These are phyloP conservation scores for Muscidifurax raptorellus DNA, from an alignment of 1,140 invertebrate genomes.

Conservation along the genomic window DNA sequence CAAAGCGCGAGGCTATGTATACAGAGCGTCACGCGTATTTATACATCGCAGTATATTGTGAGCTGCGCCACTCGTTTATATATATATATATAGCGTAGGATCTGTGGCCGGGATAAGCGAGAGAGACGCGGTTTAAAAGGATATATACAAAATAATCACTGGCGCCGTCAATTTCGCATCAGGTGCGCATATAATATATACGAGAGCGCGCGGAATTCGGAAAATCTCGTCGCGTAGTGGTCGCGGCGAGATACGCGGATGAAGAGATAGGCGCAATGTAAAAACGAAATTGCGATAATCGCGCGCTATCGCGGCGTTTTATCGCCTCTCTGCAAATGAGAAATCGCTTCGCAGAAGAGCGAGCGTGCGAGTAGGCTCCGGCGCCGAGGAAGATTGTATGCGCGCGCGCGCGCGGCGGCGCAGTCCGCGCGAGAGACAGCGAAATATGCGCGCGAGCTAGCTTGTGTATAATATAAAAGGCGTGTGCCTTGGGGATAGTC, in stretches of 20 bases:
- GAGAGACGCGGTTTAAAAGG: neutral
- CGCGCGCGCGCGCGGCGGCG: too few relatives aligned
- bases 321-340: constrained; percentile 34
- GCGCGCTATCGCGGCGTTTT: constrained; percentile 35
- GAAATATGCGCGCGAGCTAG: constrained; percentile 22
- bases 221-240: constrained; percentile 11
- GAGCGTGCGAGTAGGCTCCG: neutral
- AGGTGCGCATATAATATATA: too few relatives aligned
- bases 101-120: constrained; percentile 1
- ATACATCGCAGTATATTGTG: too few relatives aligned
- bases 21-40: neutral
- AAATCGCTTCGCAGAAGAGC: constrained; percentile 37
- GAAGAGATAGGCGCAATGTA: constrained; percentile 38
- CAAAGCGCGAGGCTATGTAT: neutral
- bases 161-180: constrained; percentile 28
- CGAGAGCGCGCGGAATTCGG: constrained; percentile 8
- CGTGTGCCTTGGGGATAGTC: constrained; percentile 2
- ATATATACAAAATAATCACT: constrained; percentile 21
- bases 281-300: constrained; percentile 47
- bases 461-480: constrained; percentile 11
- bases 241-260: neutral
- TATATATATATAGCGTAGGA: too few relatives aligned
- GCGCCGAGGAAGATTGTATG: constrained; percentile 23
- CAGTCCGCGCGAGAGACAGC: too few relatives aligned
- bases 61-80: neutral